phyloP scores from a whole-genome alignment of 2,888 invertebrate species.

The Ceriagrion tenellum region DNA sequence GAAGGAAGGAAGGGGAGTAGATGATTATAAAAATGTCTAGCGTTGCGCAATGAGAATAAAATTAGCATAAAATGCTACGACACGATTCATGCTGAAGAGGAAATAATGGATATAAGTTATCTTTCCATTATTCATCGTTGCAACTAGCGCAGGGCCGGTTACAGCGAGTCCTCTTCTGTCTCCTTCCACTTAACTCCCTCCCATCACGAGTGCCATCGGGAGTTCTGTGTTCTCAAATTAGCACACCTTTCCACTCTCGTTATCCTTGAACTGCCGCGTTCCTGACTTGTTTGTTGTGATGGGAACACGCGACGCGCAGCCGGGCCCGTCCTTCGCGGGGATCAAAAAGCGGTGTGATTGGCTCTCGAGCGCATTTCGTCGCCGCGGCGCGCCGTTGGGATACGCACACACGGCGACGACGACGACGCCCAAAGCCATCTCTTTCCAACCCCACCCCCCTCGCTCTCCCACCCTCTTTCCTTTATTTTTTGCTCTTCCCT shows the following conservation, averaged over 20 bases:
- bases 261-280: neutral
- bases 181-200: neutral
- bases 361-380: neutral
- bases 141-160: neutral
- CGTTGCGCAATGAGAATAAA: too few species aligned
- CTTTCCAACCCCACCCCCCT: neutral
- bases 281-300: neutral
- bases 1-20: too few species aligned
- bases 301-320: neutral
- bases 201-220: conserved; percentile 11
- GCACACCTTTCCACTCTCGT: conserved; percentile 12
- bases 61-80: too few species aligned
- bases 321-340: neutral
- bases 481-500: too few species aligned
- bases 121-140: neutral
- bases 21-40: too few species aligned
- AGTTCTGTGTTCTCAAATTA: neutral
- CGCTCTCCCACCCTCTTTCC: too few species aligned
- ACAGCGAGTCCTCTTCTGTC: neutral
- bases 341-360: neutral
- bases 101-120: neutral
- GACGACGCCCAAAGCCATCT: neutral
- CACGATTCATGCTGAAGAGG: too few species aligned
- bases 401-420: too few species aligned
- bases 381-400: neutral